Conservation (phyloP, 2,113 vertebrate species). For the Nesoenas mayeri region DNA sequence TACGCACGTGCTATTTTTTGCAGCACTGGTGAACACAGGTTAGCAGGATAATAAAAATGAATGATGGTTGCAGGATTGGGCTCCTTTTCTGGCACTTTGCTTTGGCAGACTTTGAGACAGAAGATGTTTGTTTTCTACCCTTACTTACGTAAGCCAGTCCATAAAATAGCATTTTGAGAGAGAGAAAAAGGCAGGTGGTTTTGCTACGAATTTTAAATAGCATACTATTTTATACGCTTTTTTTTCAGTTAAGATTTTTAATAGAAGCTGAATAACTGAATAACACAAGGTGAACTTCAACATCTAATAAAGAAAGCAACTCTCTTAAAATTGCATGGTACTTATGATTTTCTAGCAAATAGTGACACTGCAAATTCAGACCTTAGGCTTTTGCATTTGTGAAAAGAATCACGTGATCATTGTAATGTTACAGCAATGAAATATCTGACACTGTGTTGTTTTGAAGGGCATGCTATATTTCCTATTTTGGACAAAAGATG, state of each 20-base stretch:
- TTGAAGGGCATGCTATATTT: not conserved
- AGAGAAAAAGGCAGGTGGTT: not conserved
- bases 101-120: not conserved
- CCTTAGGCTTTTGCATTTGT: not conserved
- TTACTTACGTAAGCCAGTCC: not conserved
- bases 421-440: not conserved
- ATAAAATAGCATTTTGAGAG: not conserved
- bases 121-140: not conserved
- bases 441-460: not conserved
- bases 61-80: not conserved
- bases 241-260: not conserved
- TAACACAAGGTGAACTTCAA: not conserved
- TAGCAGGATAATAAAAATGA: not conserved
- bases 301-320: not conserved
- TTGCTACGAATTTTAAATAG: not conserved
- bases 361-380: not conserved
- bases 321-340: not conserved
- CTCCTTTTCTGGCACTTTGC: not conserved
- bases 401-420: not conserved
- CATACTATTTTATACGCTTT: not conserved
- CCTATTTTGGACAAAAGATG: not conserved
- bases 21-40: not conserved
- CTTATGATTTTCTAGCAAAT: not conserved
- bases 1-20: not conserved
- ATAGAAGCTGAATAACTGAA: not conserved